Percentiles rank a stretch among this genome's conserved stretches.
These are phyloP conservation scores for Tiliacea citrago DNA, from an alignment of 2,888 invertebrate species.

Conservation along the genomic window DNA sequence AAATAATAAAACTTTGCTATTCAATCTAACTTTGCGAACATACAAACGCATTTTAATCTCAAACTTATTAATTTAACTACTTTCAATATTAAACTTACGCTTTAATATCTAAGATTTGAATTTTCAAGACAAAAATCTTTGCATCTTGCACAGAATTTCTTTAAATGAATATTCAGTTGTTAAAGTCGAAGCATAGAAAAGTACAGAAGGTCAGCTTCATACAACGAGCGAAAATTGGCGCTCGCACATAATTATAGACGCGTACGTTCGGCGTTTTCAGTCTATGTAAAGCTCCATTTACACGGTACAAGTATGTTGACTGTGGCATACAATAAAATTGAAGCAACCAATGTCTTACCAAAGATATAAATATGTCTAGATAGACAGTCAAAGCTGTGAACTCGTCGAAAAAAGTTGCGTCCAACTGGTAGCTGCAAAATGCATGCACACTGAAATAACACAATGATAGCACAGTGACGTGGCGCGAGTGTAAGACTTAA, in stretches of 20 bases:
- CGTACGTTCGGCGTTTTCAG: too few species aligned
- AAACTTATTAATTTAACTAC: conserved; percentile 24
- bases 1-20: not conserved
- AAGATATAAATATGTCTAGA: too few species aligned
- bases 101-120: conserved; percentile 16
- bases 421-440: too few species aligned
- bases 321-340: not conserved
- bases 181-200: not conserved
- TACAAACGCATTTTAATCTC: conserved; percentile 4
- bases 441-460: too few species aligned
- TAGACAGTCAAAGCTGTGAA: too few species aligned
- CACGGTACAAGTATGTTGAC: not conserved
- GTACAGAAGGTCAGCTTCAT: not conserved
- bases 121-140: conserved; percentile 16
- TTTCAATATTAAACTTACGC: not conserved
- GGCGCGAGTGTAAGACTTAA: too few species aligned
- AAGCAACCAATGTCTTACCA: not conserved
- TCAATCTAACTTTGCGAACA: conserved; percentile 16
- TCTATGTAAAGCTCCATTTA: not conserved
- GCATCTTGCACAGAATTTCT: conserved; percentile 18
- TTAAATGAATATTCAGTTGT: conserved; percentile 26
- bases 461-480: too few species aligned
- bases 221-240: not conserved
- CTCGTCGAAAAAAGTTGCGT: too few species aligned
- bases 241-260: too few species aligned